Conservation (phyloP, 2,113 vertebrate genomes). For the Genyomyrus donnyi region DNA sequence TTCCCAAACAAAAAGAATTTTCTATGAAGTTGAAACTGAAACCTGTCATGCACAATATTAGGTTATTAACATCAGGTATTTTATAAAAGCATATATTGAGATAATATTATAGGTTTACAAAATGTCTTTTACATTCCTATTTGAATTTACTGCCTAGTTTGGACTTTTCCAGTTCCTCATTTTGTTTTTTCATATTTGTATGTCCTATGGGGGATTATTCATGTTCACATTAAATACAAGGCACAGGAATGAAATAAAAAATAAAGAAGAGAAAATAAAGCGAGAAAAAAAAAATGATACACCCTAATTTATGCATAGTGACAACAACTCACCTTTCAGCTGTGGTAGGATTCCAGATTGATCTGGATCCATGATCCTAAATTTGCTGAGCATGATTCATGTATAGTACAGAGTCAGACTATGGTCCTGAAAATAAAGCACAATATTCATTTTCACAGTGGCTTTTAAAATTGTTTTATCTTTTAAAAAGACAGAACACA, state of each 20-base stretch:
- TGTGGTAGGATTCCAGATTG: not conserved
- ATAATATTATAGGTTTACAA: not conserved
- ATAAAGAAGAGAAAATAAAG: not conserved
- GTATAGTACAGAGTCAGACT: not conserved
- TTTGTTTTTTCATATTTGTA: not conserved
- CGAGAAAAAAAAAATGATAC: not conserved
- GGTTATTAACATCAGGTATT: not conserved
- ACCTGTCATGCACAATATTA: not conserved
- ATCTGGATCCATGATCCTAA: not conserved
- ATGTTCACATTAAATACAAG: not conserved
- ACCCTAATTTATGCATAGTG: not conserved
- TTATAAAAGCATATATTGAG: not conserved
- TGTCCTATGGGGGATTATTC: not conserved
- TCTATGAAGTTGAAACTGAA: not conserved
- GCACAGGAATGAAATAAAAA: not conserved
- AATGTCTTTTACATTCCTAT: not conserved
- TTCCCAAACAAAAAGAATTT: not conserved
- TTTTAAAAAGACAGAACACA: not conserved
- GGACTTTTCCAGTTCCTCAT: not conserved
- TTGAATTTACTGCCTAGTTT: not conserved
- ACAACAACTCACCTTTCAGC: not conserved
- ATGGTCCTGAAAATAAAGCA: not conserved
- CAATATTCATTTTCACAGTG: not conserved
- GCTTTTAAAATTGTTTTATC: not conserved
- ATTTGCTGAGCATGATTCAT: not conserved